Conservation (phyloP, 2,797 vertebrate genomes). For the Petrocephalus sullivani region DNA sequence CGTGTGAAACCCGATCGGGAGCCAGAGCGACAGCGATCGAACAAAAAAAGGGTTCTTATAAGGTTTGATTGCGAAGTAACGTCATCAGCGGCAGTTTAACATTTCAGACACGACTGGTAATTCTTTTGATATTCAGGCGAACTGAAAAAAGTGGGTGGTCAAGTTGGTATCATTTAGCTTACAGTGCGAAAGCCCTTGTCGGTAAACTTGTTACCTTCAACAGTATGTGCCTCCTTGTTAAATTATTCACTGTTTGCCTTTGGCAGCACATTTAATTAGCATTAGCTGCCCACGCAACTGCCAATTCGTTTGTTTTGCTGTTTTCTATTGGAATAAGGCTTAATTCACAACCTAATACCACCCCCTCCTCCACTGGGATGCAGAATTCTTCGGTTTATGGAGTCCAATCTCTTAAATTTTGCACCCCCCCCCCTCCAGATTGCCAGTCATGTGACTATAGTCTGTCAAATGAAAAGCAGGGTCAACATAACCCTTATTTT, state of each 20-base stretch:
- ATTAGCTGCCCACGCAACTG: not conserved
- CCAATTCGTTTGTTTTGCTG: not conserved
- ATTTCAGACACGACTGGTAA: not conserved
- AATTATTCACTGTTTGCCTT: conserved; percentile 10
- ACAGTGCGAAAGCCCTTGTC: not conserved
- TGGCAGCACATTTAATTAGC: not conserved
- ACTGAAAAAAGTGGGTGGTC: not conserved
- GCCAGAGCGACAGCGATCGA: not conserved
- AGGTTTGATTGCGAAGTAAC: not conserved
- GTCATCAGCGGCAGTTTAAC: not conserved
- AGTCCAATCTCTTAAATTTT: not conserved
- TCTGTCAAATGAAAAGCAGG: not conserved
- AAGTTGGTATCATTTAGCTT: not conserved
- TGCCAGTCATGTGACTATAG: not conserved
- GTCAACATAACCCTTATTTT: not conserved
- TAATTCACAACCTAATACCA: not conserved
- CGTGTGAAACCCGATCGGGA: not conserved
- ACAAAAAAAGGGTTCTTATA: not conserved
- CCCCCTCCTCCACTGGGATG: not conserved
- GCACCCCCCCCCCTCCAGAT: not conserved
- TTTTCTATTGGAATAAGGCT: not conserved
- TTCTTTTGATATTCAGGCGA: not conserved
- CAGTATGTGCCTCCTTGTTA: not conserved
- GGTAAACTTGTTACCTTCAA: not conserved
- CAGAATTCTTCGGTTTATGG: not conserved